Conservation (phyloP, 64 coral and sea anemone species). For the Pachyseris speciosa region DNA sequence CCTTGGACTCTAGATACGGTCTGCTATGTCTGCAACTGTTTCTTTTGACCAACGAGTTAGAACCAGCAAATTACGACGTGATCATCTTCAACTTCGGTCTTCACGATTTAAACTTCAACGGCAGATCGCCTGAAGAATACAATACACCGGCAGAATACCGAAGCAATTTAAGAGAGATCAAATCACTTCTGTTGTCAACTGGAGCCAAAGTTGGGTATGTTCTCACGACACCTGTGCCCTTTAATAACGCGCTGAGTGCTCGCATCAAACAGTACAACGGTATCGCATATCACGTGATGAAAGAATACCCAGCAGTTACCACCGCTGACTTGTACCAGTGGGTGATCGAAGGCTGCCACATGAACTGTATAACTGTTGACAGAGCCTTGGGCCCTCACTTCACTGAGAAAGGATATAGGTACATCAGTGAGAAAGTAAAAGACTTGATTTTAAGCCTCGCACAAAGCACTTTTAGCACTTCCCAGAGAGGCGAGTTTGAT, state of each 20-base stretch:
- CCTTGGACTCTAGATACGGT: constrained; percentile 87
- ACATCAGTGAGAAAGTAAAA: constrained; percentile 58
- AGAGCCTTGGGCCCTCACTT: constrained; percentile 87
- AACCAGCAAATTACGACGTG: constrained; percentile 56
- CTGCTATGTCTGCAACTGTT: constrained; percentile 71
- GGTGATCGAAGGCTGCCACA: constrained; percentile 72
- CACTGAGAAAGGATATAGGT: constrained; percentile 69
- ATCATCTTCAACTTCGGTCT: constrained; percentile 95
- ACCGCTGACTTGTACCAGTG: constrained; percentile 75
- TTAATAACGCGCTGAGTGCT: constrained; percentile 42
- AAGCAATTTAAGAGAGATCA: constrained; percentile 51
- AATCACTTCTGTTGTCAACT: constrained; percentile 54
- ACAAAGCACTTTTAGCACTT: not conserved
- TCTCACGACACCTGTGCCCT: constrained; percentile 86
- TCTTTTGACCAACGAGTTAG: constrained; percentile 42
- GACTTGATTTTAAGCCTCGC: constrained; percentile 41
- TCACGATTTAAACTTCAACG: constrained; percentile 68
- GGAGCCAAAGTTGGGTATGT: constrained; percentile 74
- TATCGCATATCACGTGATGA: constrained; percentile 66
- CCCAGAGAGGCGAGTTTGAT: not conserved
- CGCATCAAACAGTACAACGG: constrained; percentile 64
- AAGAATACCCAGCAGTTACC: not conserved
- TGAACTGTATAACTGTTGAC: constrained; percentile 61
- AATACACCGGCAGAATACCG: constrained; percentile 16
- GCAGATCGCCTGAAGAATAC: constrained; percentile 49